Evolutionary conservation across 1,140 invertebrate genomes (phyloP), one percentile per base, ranked within the genome.

Genomic region (Meloidogyne chitwoodi): DNA sequence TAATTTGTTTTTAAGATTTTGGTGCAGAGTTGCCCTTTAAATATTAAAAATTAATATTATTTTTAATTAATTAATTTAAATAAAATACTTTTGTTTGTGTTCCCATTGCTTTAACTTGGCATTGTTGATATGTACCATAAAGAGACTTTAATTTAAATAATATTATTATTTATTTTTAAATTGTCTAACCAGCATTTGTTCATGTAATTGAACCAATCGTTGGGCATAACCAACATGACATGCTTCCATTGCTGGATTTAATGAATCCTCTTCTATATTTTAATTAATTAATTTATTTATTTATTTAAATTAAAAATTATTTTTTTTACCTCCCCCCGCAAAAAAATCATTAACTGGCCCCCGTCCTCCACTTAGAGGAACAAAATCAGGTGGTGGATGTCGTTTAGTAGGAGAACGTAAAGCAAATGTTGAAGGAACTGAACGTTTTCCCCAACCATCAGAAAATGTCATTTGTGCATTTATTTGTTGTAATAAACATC

Each of bases 361-460:
- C 10, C 29, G 65, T 67, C 2, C 65, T 26, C 65, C 38, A 41
- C 6, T n/a, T 22, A 67, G 5, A 8, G 65, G 65, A 6, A 31
- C 56, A 63, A 38, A 63, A 34, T 29, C 22, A 27, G 71, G 16
- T 22, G 71, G 61, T 73, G 71, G 19, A 5, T 56, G 71, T n/a
- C 71, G 56, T 27, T 73, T 64, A 16, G 56, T 29, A 6, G 19
- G 71, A 38, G 16, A 73, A 38, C 71, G 56, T 56, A 56, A 24
- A 29, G 56, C 56, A 64, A 63, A 73, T 12, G 71, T 61, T 22
- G 56, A 48, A 22, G 41, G 34, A 8, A 56, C 72, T 31, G 78
- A 79, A 24, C 80, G 78, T 75, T 81, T 81, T 34, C 80, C 80
- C 80, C 80, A 81, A 10, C 80, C 80, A 68, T 81, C 80, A 12